Conservation (phyloP, 1,140 invertebrate genomes). For the Rhagoletis pomonella region DNA sequence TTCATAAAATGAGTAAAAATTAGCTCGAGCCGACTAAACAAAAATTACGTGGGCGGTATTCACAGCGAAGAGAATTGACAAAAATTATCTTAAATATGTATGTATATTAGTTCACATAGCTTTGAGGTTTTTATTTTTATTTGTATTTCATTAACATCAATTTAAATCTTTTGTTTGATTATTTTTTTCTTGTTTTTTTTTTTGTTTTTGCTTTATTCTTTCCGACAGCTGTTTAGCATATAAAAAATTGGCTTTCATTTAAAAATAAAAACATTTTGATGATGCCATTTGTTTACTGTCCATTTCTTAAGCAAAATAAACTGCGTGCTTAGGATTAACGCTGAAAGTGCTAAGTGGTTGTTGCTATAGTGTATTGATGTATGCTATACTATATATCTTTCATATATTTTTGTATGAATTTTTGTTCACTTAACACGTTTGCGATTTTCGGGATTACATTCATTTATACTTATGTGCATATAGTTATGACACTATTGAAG, state of each 20-base stretch:
- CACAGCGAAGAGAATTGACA: background rate
- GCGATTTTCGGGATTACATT: background rate
- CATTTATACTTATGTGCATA: background rate
- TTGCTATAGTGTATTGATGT: background rate
- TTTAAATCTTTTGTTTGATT: slow-evolving; percentile 6
- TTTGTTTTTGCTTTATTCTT: background rate
- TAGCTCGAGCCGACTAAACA: background rate
- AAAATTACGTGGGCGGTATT: background rate
- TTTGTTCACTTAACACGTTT: background rate
- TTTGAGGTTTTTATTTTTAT: slow-evolving; percentile 14
- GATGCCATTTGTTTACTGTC: slow-evolving; percentile 17
- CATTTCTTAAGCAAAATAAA: slow-evolving; percentile 17
- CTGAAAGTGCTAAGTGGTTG: background rate
- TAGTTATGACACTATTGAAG: too few relatives aligned
- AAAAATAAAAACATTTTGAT: slow-evolving; percentile 11
- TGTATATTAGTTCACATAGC: background rate
- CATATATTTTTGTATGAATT: background rate
- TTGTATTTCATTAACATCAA: slow-evolving; percentile 38
- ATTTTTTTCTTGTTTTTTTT: background rate
- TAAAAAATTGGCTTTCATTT: background rate
- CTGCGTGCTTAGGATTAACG: background rate
- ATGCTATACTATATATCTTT: background rate
- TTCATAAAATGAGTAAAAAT: slow-evolving; percentile 5
- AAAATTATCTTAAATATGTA: background rate
- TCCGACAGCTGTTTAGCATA: background rate